Percentiles rank a stretch among this genome's conserved stretches.
These are phyloP conservation scores for Parapristionchus giblindavisi DNA, from an alignment of 2,888 invertebrate species.

Conservation along the genomic window DNA sequence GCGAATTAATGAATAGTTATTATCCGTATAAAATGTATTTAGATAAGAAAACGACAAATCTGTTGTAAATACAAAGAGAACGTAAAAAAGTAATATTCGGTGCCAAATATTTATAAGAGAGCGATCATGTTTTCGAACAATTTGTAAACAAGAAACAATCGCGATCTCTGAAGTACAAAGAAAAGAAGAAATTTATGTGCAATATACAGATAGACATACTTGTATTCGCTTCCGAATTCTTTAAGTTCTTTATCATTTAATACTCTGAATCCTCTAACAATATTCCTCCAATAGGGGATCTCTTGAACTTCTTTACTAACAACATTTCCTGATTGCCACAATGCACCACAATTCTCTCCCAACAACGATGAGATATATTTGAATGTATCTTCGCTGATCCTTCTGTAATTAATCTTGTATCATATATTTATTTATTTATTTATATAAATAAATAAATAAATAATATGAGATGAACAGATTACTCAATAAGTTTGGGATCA, in stretches of 20 bases:
- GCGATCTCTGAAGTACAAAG: too few species aligned
- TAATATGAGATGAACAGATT: not conserved
- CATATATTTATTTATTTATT: too few species aligned
- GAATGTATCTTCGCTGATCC: not conserved
- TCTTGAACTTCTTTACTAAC: not conserved
- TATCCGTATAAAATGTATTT: too few species aligned
- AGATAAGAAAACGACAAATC: too few species aligned
- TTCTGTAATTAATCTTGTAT: too few species aligned
- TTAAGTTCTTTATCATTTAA: conserved; percentile 23
- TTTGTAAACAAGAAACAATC: too few species aligned
- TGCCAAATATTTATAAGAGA: too few species aligned
- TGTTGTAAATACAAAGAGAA: too few species aligned
- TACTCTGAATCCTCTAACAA: conserved; percentile 30
- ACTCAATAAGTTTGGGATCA: conserved; percentile 3
- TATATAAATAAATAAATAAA: too few species aligned
- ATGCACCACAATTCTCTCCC: not conserved
- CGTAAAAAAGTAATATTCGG: not conserved
- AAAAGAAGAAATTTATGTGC: too few species aligned
- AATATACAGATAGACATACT: not conserved
- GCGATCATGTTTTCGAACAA: too few species aligned
- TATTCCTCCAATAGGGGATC: not conserved
- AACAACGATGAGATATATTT: not conserved
- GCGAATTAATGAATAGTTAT: too few species aligned
- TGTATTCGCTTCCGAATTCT: conserved; percentile 1
- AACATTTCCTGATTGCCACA: conserved; percentile 9